Conservation (phyloP, 1,140 invertebrate genomes). For the Thalassaphorura encarpata region DNA sequence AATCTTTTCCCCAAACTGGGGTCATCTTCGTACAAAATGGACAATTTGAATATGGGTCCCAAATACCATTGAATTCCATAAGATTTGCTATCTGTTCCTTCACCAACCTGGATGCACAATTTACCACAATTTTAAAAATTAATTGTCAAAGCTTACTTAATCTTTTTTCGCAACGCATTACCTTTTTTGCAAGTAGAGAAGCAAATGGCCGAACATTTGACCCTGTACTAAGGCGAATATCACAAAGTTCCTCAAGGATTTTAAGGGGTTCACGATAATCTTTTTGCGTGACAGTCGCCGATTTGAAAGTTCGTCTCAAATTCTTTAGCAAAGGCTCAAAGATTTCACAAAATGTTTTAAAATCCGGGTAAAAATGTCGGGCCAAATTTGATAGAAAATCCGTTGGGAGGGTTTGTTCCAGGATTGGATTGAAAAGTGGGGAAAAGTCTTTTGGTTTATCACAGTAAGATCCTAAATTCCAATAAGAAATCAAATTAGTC, state of each 20-base stretch:
- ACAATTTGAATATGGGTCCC: conserved; percentile 79
- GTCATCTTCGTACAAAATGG: conserved; percentile 87
- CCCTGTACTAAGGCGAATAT: conserved; percentile 45
- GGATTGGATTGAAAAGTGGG: conserved; percentile 50
- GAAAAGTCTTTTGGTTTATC: conserved; percentile 34
- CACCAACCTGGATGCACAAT: conserved; percentile 56
- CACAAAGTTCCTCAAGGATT: conserved; percentile 57
- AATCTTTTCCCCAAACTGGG: conserved; percentile 60
- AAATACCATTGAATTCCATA: conserved; percentile 58
- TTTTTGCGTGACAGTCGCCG: conserved; percentile 57
- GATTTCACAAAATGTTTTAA: conserved; percentile 49
- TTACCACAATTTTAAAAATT: conserved; percentile 63
- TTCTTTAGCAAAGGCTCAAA: conserved; percentile 61
- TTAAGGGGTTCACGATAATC: conserved; percentile 56
- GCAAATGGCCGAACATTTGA: conserved; percentile 60
- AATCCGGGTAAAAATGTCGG: conserved; percentile 44
- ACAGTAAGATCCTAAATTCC: conserved; percentile 19
- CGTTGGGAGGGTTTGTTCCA: conserved; percentile 52
- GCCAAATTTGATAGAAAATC: conserved; percentile 54
- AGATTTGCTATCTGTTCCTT: conserved; percentile 56
- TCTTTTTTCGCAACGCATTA: conserved; percentile 15
- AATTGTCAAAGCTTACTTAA: conserved; percentile 29
- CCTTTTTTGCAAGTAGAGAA: conserved; percentile 53
- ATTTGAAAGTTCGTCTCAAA: conserved; percentile 55
- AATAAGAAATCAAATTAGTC: not conserved